phyloP scores from a whole-genome alignment of 2,797 vertebrate species.

The Myripristis jacobus region DNA sequence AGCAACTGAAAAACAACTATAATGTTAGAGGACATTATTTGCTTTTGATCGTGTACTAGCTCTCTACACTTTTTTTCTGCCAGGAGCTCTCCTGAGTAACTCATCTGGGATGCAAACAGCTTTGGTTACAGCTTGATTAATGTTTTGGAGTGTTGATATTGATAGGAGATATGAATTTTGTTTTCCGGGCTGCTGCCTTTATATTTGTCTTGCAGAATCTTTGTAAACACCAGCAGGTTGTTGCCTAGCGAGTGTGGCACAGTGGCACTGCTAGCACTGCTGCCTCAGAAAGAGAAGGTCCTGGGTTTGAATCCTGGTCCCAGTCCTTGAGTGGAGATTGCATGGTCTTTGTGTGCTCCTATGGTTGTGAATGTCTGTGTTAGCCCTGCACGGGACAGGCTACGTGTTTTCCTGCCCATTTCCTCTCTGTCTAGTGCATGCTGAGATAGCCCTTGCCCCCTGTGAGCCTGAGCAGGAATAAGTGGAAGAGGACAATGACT shows the following conservation, averaged over 20 bases:
- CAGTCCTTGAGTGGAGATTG: constrained; percentile 5
- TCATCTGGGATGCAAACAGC: constrained; percentile 3
- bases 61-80: constrained; percentile 1
- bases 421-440: constrained; percentile 28
- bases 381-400: constrained; percentile 15
- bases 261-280: constrained; percentile 11
- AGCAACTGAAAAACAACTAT: no score
- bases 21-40: no score
- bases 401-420: constrained; percentile 3
- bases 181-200: constrained; percentile 24
- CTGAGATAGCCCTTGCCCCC: constrained; percentile 10
- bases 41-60: not conserved
- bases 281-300: not conserved
- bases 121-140: constrained; percentile 50
- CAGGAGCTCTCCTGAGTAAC: constrained; percentile 27
- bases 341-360: constrained; percentile 12
- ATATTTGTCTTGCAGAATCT: constrained; percentile 28
- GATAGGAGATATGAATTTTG: constrained; percentile 44
- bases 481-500: not conserved
- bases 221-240: constrained; percentile 1
- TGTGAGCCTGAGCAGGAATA: constrained; percentile 19
- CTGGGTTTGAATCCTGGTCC: constrained; percentile 28
- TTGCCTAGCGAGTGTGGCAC: constrained; percentile 11
- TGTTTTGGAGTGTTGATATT: constrained; percentile 33
- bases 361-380: constrained; percentile 8